phyloP scores from a whole-genome alignment of 2,113 vertebrate species.

The Dendropsophus ebraccatus region DNA sequence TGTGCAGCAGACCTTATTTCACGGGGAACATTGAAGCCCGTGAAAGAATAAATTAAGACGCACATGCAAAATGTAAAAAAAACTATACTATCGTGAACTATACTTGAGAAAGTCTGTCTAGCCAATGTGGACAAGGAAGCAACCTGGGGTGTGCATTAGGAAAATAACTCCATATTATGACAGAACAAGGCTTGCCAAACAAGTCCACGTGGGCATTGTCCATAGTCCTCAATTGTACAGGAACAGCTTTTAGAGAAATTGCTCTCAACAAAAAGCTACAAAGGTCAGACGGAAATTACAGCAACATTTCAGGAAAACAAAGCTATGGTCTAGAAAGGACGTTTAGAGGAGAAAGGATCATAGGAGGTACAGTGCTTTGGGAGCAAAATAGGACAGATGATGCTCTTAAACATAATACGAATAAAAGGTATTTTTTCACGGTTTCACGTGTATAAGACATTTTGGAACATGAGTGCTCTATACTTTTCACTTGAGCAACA shows the following conservation, averaged over 20 bases:
- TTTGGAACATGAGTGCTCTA: conserved; percentile 25
- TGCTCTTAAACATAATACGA: conserved; percentile 14
- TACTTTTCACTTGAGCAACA: neutral
- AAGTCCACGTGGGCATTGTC: conserved; percentile 11
- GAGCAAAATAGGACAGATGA: conserved; percentile 50
- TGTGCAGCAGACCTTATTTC: neutral
- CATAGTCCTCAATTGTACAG: conserved; percentile 2
- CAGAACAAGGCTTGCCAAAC: conserved; percentile 3
- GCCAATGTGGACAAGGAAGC: neutral
- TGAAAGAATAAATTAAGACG: neutral
- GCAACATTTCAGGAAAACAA: conserved; percentile 40
- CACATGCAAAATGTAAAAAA: neutral
- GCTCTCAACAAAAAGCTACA: conserved; percentile 32
- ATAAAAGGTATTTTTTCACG: conserved; percentile 52
- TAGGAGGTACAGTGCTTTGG: conserved; percentile 46
- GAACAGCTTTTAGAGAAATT: conserved; percentile 45
- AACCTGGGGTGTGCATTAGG: conserved; percentile 7
- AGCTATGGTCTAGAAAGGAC: conserved; percentile 23
- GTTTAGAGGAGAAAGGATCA: conserved; percentile 27
- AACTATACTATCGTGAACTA: neutral
- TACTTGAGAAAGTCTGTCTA: conserved; percentile 8
- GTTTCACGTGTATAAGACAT: neutral
- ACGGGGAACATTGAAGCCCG: neutral
- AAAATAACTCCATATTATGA: conserved; percentile 21
- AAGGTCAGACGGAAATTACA: conserved; percentile 54